Percentiles rank a stretch among this genome's conserved stretches.
Evolutionary conservation across 1,140 invertebrate genomes (phyloP).

Genomic region (Sesamia nonagrioides): DNA sequence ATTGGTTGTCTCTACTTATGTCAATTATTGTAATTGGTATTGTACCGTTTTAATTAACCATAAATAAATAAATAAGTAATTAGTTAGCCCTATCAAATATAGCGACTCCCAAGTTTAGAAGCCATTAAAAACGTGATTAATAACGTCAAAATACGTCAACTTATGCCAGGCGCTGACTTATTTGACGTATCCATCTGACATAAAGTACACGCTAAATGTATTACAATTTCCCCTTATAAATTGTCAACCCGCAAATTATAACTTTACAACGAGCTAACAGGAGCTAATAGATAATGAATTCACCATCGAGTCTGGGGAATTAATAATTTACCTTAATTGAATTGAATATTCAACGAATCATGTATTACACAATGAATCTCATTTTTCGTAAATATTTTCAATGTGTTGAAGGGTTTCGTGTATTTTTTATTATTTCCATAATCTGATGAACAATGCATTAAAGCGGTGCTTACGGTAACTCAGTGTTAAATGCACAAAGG

Average conservation of each 20-base stretch:
- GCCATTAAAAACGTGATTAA: too few species aligned
- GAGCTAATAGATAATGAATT: not conserved
- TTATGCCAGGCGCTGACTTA: too few species aligned
- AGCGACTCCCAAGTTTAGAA: too few species aligned
- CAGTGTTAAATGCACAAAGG: not conserved
- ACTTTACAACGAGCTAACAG: not conserved
- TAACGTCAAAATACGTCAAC: too few species aligned
- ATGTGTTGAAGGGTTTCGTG: not conserved
- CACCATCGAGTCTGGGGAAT: not conserved
- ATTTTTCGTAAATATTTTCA: conserved; percentile 5
- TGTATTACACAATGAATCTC: not conserved
- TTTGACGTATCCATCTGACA: too few species aligned
- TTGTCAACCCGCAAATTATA: not conserved
- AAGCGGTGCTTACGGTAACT: not conserved
- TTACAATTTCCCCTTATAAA: too few species aligned
- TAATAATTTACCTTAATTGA: conserved; percentile 20
- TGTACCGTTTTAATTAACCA: too few species aligned
- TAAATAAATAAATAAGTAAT: too few species aligned
- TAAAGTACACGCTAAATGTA: not conserved
- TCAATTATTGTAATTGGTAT: too few species aligned
- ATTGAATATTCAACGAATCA: conserved; percentile 17
- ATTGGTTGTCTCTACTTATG: too few species aligned
- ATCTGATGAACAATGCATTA: not conserved
- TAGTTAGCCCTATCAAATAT: too few species aligned
- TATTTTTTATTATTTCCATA: not conserved